These are phyloP conservation scores for Lasius platythorax DNA, from an alignment of 2,888 invertebrate genomes.

Conservation along the genomic window DNA sequence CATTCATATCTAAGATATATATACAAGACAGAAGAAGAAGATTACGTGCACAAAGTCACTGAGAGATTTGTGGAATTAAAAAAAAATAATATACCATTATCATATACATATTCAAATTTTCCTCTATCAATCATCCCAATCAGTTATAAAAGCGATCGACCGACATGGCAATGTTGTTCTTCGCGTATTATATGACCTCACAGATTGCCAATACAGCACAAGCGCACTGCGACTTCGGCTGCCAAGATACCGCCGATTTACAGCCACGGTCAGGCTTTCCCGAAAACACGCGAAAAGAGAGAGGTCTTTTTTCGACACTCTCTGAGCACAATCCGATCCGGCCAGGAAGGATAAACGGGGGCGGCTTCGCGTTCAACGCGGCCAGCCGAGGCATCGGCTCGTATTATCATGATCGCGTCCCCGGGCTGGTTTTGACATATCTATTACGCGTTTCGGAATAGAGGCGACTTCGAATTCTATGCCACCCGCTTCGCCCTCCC, in stretches of 20 bases:
- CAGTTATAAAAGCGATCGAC: background rate
- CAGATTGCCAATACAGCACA: constrained; percentile 23
- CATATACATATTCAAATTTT: background rate
- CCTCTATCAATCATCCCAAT: background rate
- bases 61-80: background rate
- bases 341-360: constrained; percentile 35
- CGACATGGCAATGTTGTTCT: background rate
- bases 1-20: constrained; percentile 10
- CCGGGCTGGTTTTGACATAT: constrained; percentile 84
- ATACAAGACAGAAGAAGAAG: background rate
- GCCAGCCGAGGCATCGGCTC: constrained; percentile 73
- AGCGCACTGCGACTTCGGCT: background rate
- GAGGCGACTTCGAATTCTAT: constrained; percentile 83
- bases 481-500: constrained; percentile 48
- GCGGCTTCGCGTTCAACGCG: constrained; percentile 9
- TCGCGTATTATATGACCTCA: background rate
- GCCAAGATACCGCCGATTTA: constrained; percentile 35
- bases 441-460: constrained; percentile 84
- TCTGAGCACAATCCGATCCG: constrained; percentile 1
- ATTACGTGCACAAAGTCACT: background rate
- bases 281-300: background rate
- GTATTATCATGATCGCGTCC: constrained; percentile 83
- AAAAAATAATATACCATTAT: background rate
- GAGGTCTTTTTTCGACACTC: constrained; percentile 13
- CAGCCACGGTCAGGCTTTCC: background rate